Evolutionary conservation across 2,113 vertebrate genomes (phyloP).

Genomic region (Syrmaticus mikado): DNA sequence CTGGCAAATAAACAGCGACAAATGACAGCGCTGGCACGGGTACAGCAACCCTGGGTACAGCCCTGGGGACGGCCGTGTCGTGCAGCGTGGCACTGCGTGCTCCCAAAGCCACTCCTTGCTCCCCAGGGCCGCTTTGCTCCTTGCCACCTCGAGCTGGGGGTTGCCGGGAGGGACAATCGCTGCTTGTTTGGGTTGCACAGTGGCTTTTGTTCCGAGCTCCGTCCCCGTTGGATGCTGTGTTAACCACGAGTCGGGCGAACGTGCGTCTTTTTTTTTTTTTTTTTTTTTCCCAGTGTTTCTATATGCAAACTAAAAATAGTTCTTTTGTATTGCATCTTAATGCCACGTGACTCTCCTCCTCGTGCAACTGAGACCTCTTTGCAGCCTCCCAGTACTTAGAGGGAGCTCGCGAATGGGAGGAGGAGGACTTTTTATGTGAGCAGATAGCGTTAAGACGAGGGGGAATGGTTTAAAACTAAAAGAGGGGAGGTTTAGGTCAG

Average conservation of each 20-base stretch:
- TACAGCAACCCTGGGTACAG: no score
- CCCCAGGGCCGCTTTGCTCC: no score
- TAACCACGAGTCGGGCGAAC: not conserved
- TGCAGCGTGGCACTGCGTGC: no score
- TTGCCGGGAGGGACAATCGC: constrained; percentile 7
- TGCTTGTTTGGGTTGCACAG: constrained; percentile 23
- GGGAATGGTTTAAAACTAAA: no score
- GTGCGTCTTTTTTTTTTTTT: not conserved
- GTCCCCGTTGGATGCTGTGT: not conserved
- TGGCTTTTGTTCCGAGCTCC: constrained; percentile 34
- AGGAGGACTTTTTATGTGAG: not conserved
- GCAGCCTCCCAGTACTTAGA: not conserved
- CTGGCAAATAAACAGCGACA: not conserved
- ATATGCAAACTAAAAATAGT: not conserved
- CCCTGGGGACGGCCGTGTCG: no score
- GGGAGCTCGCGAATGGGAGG: not conserved
- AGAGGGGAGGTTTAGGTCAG: not conserved
- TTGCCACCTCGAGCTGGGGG: not conserved
- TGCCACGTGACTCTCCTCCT: not conserved
- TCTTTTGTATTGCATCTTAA: not conserved
- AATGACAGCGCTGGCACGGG: not conserved
- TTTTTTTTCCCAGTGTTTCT: not conserved
- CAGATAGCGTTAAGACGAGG: no score
- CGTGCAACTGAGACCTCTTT: not conserved
- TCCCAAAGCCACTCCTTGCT: no score